A percentile compares a stretch with the other conserved stretches of the same genome.
phyloP scores from a whole-genome alignment of 2,113 vertebrate species.

The Malurus alboscapulatus region DNA sequence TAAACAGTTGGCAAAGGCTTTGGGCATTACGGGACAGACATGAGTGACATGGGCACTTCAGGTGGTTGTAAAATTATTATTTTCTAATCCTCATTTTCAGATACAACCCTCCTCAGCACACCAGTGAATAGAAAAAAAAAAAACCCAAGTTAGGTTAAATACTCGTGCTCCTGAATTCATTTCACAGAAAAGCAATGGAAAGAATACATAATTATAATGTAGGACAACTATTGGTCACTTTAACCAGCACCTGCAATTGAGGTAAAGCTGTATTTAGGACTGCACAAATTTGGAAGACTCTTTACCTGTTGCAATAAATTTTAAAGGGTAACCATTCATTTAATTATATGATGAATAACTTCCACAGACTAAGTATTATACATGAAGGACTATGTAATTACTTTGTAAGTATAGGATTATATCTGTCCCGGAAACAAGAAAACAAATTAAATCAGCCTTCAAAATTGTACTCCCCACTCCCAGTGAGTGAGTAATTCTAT shows the following conservation, averaged over 20 bases:
- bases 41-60: neutral
- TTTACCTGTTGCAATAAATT: neutral
- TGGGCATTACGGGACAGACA: neutral
- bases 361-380: neutral
- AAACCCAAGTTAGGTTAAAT: neutral
- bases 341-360: slow-evolving; percentile 11
- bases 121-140: neutral
- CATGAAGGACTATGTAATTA: slow-evolving; percentile 16
- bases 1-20: neutral
- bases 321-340: neutral
- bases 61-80: neutral
- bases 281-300: neutral
- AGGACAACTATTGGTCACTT: neutral
- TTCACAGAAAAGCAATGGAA: neutral
- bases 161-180: neutral
- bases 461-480: neutral
- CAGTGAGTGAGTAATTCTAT: neutral
- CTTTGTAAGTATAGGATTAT: slow-evolving; percentile 51
- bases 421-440: slow-evolving; percentile 45
- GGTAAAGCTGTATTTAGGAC: neutral
- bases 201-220: neutral
- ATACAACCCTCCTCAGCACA: neutral
- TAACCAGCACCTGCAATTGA: neutral
- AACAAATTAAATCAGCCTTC: slow-evolving; percentile 42
- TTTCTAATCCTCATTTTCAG: neutral